phyloP scores from a whole-genome alignment of 2,888 invertebrate genomes.

The Acrobasis repandana region DNA sequence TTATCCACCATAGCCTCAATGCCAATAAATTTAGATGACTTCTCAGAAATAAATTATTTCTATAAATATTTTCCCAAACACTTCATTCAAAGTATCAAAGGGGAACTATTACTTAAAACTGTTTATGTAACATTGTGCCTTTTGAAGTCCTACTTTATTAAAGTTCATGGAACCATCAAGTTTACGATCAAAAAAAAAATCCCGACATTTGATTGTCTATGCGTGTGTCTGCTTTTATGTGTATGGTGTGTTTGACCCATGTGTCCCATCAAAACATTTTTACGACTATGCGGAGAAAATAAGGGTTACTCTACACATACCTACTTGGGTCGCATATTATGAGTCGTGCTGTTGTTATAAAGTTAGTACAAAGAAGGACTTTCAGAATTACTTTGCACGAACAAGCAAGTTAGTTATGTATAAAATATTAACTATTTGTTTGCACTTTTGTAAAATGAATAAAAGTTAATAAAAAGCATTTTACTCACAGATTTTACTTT shows the following conservation, averaged over 20 bases:
- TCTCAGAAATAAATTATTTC: slow-evolving; percentile 6
- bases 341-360: background rate
- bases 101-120: slow-evolving; percentile 19
- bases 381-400: background rate
- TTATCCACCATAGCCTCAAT: background rate
- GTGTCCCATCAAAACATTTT: slow-evolving; percentile 67
- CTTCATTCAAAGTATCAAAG: slow-evolving; percentile 21
- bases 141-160: slow-evolving; percentile 69
- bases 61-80: slow-evolving; percentile 1
- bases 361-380: background rate
- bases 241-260: slow-evolving; percentile 57
- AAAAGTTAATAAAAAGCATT: too few relatives aligned
- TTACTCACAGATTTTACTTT: too few relatives aligned
- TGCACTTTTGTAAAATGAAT: too few relatives aligned
- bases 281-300: slow-evolving; percentile 47
- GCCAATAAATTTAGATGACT: background rate
- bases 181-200: slow-evolving; percentile 59
- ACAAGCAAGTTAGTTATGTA: background rate
- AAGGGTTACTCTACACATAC: slow-evolving; percentile 19
- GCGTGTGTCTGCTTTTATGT: slow-evolving; percentile 58
- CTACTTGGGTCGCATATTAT: background rate
- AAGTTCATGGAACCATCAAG: slow-evolving; percentile 70
- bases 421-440: too few relatives aligned
- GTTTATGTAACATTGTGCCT: slow-evolving; percentile 44
- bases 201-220: slow-evolving; percentile 34